Evolutionary conservation across 2,113 vertebrate genomes (phyloP).

Genomic region (Ciconia maguari): DNA sequence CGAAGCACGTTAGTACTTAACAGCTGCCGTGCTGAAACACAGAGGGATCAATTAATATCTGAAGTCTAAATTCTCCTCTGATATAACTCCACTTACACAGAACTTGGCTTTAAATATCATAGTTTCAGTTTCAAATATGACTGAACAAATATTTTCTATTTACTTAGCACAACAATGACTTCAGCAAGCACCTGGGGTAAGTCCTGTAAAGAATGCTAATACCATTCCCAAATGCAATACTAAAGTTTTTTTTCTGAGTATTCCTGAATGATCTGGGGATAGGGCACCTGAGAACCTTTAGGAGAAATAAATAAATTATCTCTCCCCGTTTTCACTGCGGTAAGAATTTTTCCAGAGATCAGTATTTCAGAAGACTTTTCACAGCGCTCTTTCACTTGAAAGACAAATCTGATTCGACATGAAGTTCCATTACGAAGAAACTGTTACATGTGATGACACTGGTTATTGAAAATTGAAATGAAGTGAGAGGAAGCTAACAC

Average conservation of each 20-base stretch:
- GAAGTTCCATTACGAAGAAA: conserved; percentile 72
- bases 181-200: not conserved
- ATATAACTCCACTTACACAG: not conserved
- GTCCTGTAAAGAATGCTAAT: not conserved
- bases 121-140: not conserved
- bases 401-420: conserved; percentile 65
- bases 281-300: not conserved
- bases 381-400: conserved; percentile 50
- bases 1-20: not conserved
- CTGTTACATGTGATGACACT: conserved; percentile 69
- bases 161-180: not conserved
- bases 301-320: conserved; percentile 9
- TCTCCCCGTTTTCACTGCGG: not conserved
- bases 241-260: not conserved
- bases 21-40: not conserved
- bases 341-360: conserved; percentile 38
- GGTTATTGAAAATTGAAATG: conserved; percentile 79
- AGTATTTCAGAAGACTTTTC: conserved; percentile 55
- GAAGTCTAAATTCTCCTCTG: not conserved
- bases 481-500: conserved; percentile 72
- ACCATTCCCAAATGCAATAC: not conserved
- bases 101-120: not conserved
- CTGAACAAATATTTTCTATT: not conserved
- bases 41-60: not conserved
- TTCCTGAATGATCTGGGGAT: not conserved